A percentile compares a stretch with the other conserved stretches of the same genome.
Evolutionary conservation across 2,888 invertebrate species (phyloP).

Genomic region (Callyntrura sp.): DNA sequence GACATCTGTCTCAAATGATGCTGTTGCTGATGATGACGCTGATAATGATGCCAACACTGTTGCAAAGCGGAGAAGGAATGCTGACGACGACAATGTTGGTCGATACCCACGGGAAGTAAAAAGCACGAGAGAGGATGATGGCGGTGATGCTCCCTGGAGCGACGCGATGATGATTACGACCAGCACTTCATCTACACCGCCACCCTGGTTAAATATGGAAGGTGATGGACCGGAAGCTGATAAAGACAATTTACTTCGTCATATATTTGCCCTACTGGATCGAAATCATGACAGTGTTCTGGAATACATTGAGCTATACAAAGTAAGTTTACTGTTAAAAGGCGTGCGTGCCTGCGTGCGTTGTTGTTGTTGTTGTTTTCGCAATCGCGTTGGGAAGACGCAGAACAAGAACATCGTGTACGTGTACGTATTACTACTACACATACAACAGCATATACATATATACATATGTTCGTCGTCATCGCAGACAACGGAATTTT

Average conservation of each 20-base stretch:
- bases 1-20: conserved; percentile 75
- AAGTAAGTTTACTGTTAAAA: conserved; percentile 86
- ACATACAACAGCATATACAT: background rate
- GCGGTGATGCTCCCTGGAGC: conserved; percentile 63
- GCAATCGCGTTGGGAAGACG: background rate
- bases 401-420: background rate
- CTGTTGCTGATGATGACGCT: conserved; percentile 45
- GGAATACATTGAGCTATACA: conserved; percentile 89
- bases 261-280: conserved; percentile 92
- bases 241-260: conserved; percentile 90
- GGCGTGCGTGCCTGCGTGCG: background rate
- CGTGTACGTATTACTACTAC: too few relatives aligned
- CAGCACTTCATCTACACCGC: conserved; percentile 30
- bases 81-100: conserved; percentile 29
- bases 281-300: conserved; percentile 90
- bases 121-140: background rate
- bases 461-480: too few relatives aligned
- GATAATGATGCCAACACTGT: conserved; percentile 4
- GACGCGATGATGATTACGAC: conserved; percentile 51
- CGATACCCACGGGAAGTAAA: conserved; percentile 54
- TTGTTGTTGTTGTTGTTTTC: conserved; percentile 5
- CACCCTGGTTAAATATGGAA: conserved; percentile 69
- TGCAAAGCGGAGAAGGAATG: background rate
- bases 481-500: background rate
- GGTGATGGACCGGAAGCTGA: conserved; percentile 85